Base-by-base conservation (phyloP, 2,888 invertebrate genomes). In the Drosophila aldrichi region DNA sequence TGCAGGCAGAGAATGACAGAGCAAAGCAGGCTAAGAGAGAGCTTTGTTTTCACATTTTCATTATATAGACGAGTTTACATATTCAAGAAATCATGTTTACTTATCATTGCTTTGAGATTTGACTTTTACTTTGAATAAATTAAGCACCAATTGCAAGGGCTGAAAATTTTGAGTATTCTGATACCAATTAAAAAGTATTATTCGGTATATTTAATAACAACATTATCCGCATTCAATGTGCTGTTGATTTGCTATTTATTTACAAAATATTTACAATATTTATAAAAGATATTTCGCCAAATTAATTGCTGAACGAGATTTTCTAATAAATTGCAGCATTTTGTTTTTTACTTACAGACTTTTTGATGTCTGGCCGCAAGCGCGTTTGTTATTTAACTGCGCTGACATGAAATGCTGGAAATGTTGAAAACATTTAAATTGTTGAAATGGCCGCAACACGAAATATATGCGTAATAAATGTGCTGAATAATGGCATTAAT, bases 401-500 rank as follows among this genome's bases (percentile, higher is more conserved):
- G 74, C 48, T 69, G 62, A 66, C 56, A 62, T 58, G 20, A 70
- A 70, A 57, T 68, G 57, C 60, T 18, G 18, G 40, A 63, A 70
- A 57, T 40, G 46, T 58, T 20, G 46, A 57, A 61, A 61, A 29
- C 62, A 63, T 55, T 38, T 51, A 52, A 70, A 70, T 57, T 49
- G 61, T 75, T 68, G 61, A 82, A 74, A 74, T 72, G 74, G 73
- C 75, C 67, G 49, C 67, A 61, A 75, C 69, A 65, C 68, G 62
- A 71, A 79, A 69, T 44, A 59, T 57, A 55, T 44, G 46, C 41
- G 63, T 80, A 82, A 82, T 82, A 86, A 81, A 86, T 86, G 81
- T 73, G 72, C 65, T 55, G 34, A 78, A 87, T 78, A 74, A 82
- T 82, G 56, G 66, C 81, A 74, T 82, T 82, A 85, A 85, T 84